These are phyloP conservation scores for Brenthis daphne DNA, from an alignment of 2,888 invertebrate species.

Conservation along the genomic window DNA sequence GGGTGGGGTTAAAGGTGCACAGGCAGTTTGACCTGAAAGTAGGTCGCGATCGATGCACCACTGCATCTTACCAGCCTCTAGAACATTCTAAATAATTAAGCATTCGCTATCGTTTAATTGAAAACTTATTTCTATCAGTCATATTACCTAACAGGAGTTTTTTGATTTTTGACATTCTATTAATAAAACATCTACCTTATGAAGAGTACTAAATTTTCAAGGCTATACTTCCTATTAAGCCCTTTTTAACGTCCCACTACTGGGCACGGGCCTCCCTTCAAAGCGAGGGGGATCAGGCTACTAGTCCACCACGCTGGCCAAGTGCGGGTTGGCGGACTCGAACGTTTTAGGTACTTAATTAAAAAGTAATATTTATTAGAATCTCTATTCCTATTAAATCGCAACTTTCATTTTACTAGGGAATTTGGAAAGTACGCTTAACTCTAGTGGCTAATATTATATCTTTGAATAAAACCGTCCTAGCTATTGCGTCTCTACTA, in stretches of 20 bases:
- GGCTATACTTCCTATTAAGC: too few relatives aligned
- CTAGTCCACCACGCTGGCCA: too few relatives aligned
- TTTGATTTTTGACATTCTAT: neutral
- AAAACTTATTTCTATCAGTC: neutral
- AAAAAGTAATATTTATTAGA: neutral
- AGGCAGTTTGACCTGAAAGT: constrained; percentile 66
- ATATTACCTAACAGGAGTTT: too few relatives aligned
- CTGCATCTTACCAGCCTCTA: constrained; percentile 52
- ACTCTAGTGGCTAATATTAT: neutral
- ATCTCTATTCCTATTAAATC: too few relatives aligned
- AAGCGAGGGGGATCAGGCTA: too few relatives aligned
- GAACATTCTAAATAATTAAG: constrained; percentile 28
- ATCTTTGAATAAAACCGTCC: neutral
- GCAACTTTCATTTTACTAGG: neutral
- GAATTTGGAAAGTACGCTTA: neutral
- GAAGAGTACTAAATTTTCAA: too few relatives aligned
- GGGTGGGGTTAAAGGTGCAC: constrained; percentile 42
- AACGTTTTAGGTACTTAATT: too few relatives aligned
- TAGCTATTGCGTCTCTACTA: constrained; percentile 13
- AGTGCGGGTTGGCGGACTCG: too few relatives aligned
- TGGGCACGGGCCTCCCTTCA: too few relatives aligned
- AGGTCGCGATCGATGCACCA: constrained; percentile 70
- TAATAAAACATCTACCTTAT: too few relatives aligned
- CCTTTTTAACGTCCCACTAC: too few relatives aligned
- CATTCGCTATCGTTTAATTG: neutral